phyloP scores from a whole-genome alignment of 2,797 vertebrate species.

The Coranthus polyacanthus region DNA sequence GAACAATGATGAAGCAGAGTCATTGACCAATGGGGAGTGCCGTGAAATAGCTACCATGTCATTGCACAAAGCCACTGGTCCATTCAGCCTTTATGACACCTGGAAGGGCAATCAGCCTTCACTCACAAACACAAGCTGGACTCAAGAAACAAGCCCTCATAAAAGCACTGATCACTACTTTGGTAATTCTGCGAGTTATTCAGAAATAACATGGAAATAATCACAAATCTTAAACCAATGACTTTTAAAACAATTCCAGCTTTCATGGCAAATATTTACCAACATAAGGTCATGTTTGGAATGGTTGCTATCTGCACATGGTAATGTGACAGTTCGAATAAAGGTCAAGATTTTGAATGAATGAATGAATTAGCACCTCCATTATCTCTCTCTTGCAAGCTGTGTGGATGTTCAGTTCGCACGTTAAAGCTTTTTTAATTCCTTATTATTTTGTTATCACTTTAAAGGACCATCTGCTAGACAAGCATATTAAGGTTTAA shows the following conservation, averaged over 20 bases:
- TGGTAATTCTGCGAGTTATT: conserved; percentile 16
- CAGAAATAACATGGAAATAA: conserved; percentile 1
- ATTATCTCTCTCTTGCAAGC: conserved; percentile 48
- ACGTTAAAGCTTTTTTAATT: conserved; percentile 18
- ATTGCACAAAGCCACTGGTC: conserved; percentile 79
- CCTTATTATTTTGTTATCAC: conserved; percentile 9
- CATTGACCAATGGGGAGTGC: conserved; percentile 79
- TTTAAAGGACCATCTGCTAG: conserved; percentile 30
- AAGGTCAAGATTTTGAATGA: conserved; percentile 74
- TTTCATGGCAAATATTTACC: conserved; percentile 57
- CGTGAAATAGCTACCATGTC: conserved; percentile 78
- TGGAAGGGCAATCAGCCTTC: conserved; percentile 73
- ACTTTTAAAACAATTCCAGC: conserved; percentile 51
- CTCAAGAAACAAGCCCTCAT: conserved; percentile 54
- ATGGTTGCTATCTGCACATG: conserved; percentile 59
- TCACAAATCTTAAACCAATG: conserved; percentile 10
- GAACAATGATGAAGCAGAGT: conserved; percentile 83
- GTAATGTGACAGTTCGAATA: conserved; percentile 61
- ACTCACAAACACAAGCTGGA: conserved; percentile 69
- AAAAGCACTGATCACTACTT: conserved; percentile 45
- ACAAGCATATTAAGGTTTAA: conserved; percentile 20
- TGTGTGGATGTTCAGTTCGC: conserved; percentile 36
- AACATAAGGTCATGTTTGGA: conserved; percentile 63
- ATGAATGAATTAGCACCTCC: conserved; percentile 61
- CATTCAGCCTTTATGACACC: conserved; percentile 81